phyloP scores from a whole-genome alignment of 2,797 vertebrate genomes.

The Xerus rutilus region DNA sequence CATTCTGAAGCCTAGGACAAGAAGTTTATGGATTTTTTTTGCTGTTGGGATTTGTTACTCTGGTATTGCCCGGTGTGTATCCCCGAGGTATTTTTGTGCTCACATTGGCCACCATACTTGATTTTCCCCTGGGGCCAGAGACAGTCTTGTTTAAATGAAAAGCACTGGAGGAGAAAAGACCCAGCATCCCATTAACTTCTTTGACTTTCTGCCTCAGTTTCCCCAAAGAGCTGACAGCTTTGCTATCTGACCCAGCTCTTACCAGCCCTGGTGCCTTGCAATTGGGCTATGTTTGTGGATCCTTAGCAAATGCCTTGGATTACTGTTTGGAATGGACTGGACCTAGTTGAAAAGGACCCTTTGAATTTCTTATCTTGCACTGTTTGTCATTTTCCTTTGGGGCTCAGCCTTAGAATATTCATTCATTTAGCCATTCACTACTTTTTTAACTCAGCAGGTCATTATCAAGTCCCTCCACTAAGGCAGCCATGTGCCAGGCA shows the following conservation, averaged over 20 bases:
- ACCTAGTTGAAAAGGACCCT: background rate
- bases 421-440: background rate
- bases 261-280: background rate
- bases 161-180: background rate
- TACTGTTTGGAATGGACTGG: background rate
- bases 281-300: background rate
- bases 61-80: background rate
- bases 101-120: background rate
- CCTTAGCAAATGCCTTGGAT: background rate
- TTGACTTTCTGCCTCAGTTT: background rate
- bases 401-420: background rate
- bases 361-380: background rate
- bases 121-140: background rate
- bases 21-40: background rate
- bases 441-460: background rate
- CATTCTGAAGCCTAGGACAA: background rate
- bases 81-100: background rate
- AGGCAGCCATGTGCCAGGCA: background rate
- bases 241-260: background rate
- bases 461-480: background rate
- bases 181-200: background rate
- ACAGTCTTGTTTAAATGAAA: background rate
- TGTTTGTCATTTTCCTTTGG: background rate
- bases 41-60: background rate
- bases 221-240: background rate